These are phyloP conservation scores for Columba janthina DNA, from an alignment of 2,113 vertebrate species.

Conservation along the genomic window DNA sequence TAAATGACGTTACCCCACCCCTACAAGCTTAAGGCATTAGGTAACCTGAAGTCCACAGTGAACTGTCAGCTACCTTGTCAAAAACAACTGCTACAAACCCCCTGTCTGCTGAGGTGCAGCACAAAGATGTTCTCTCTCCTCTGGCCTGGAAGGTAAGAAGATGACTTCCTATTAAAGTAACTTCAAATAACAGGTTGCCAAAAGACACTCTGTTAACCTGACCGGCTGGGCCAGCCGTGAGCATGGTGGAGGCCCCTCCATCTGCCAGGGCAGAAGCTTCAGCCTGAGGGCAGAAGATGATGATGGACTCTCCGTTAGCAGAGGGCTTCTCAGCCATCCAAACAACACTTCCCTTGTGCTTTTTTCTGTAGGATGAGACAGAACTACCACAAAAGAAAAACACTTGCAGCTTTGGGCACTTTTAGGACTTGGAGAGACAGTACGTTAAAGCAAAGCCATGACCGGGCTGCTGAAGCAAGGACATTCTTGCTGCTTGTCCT, in stretches of 20 bases:
- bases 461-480: background rate
- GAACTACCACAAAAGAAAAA: background rate
- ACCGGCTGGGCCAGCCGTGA: background rate
- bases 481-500: background rate
- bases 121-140: background rate
- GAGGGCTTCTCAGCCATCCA: background rate
- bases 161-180: background rate
- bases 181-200: background rate
- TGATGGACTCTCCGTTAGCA: background rate
- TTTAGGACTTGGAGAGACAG: background rate
- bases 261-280: background rate
- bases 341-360: background rate
- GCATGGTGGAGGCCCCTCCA: fast-evolving
- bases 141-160: background rate
- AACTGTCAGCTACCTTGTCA: background rate
- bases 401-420: background rate
- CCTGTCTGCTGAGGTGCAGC: background rate
- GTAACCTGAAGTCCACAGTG: background rate
- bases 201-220: background rate
- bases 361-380: background rate
- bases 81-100: background rate
- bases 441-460: background rate
- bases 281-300: background rate
- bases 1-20: background rate
- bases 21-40: background rate